These are phyloP conservation scores for Heterochromis multidens DNA, from an alignment of 2,113 vertebrate species.

Conservation along the genomic window DNA sequence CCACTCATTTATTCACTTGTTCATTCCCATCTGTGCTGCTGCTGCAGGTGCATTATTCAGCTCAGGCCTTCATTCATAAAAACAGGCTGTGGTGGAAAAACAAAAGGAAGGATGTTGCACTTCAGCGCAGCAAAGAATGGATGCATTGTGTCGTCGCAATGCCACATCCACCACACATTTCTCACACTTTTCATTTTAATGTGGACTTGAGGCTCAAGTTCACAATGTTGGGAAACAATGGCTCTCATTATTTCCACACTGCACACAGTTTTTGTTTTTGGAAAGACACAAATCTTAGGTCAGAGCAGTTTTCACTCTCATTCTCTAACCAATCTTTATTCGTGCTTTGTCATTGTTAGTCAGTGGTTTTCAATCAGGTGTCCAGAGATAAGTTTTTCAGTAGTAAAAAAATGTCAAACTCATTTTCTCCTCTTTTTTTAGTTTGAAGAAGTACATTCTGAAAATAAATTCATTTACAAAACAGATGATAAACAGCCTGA, in stretches of 20 bases:
- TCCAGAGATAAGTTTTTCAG: neutral
- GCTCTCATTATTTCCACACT: constrained; percentile 43
- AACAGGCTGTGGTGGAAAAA: constrained; percentile 40
- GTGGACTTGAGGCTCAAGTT: constrained; percentile 1
- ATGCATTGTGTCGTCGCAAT: constrained; percentile 56
- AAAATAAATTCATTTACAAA: neutral
- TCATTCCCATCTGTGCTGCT: neutral
- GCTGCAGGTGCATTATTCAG: constrained; percentile 59
- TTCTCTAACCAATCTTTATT: neutral
- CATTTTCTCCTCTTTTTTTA: no score
- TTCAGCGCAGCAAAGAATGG: constrained; percentile 64
- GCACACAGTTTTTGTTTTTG: neutral
- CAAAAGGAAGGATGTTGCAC: constrained; percentile 76
- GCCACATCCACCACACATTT: constrained; percentile 50
- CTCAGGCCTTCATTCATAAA: constrained; percentile 43
- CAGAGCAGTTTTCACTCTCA: neutral
- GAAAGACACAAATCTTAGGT: neutral
- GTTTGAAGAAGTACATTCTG: neutral
- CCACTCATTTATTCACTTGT: constrained; percentile 17
- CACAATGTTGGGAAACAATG: constrained; percentile 67
- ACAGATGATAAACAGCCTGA: neutral
- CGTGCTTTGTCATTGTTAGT: no score
- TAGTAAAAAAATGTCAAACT: neutral
- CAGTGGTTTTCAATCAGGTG: neutral
- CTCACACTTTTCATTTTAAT: constrained; percentile 69